Evolutionary conservation across 1,140 invertebrate species (phyloP).

Genomic region (Drosophila jambulina): DNA sequence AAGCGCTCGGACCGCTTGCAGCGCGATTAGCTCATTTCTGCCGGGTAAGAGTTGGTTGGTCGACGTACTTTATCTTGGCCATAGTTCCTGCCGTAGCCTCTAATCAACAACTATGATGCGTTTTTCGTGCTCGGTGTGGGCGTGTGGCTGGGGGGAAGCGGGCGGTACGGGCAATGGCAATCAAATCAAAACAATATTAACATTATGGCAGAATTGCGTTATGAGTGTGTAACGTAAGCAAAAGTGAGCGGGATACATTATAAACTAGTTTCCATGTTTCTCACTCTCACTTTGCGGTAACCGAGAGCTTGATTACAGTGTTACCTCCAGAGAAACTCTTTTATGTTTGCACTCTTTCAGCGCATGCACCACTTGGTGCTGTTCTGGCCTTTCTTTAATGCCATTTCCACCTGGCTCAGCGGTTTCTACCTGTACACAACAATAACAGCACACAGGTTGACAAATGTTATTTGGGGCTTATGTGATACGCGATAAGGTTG

Average conservation of each 20-base stretch:
- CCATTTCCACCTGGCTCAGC: constrained; percentile 41
- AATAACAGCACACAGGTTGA: constrained; percentile 1
- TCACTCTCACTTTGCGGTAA: constrained; percentile 36
- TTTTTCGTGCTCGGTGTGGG: background rate
- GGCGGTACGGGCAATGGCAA: background rate
- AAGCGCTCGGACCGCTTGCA: constrained; percentile 36
- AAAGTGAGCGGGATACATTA: constrained; percentile 54
- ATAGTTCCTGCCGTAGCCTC: constrained; percentile 5
- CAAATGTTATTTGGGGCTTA: constrained; percentile 33
- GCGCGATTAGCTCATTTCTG: constrained; percentile 6
- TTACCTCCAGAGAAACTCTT: background rate
- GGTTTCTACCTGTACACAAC: constrained; percentile 11
- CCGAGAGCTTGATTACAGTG: constrained; percentile 18
- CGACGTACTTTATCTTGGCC: constrained; percentile 1
- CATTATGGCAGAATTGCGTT: constrained; percentile 11
- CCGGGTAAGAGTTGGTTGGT: constrained; percentile 50
- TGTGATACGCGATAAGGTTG: constrained; percentile 67
- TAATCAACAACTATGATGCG: constrained; percentile 20
- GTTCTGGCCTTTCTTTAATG: constrained; percentile 6
- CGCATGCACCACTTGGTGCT: constrained; percentile 23
- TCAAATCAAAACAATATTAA: constrained; percentile 11
- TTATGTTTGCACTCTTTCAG: constrained; percentile 12
- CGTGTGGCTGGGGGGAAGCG: background rate
- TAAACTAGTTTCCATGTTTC: constrained; percentile 57
- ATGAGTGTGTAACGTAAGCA: constrained; percentile 40